These are phyloP conservation scores for Coregonus clupeaformis DNA, from an alignment of 2,113 vertebrate species.

Conservation along the genomic window DNA sequence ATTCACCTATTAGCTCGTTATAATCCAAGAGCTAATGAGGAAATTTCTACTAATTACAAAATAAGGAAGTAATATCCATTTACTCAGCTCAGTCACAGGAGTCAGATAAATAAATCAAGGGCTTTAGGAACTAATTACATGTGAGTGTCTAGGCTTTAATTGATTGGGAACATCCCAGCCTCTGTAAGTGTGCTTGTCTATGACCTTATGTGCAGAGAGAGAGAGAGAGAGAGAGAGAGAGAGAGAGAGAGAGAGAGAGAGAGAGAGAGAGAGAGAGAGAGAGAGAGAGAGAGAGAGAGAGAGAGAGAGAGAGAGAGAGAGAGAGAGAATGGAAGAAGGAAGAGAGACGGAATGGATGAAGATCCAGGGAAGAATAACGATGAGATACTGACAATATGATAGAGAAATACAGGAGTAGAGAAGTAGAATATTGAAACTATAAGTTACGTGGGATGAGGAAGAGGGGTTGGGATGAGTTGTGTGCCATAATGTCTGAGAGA, in stretches of 20 bases:
- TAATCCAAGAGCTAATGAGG: slow-evolving; percentile 69
- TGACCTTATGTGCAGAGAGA: slow-evolving; percentile 17
- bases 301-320: neutral
- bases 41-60: slow-evolving; percentile 73
- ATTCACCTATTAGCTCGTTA: slow-evolving; percentile 72
- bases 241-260: neutral
- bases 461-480: too few species aligned
- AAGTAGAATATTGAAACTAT: too few species aligned
- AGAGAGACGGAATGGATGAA: too few species aligned
- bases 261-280: neutral
- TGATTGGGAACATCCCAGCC: slow-evolving; percentile 65
- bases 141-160: slow-evolving; percentile 66
- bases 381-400: too few species aligned
- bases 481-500: neutral
- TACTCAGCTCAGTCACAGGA: slow-evolving; percentile 49
- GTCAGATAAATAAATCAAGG: slow-evolving; percentile 61
- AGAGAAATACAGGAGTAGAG: too few species aligned
- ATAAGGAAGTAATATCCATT: slow-evolving; percentile 69
- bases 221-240: neutral
- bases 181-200: slow-evolving; percentile 35
- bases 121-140: slow-evolving; percentile 75
- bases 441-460: too few species aligned
- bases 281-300: neutral
- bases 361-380: too few species aligned
- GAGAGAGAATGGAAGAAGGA: neutral